Evolutionary conservation across 2,888 invertebrate genomes (phyloP), one percentile per base, ranked within the genome.

Genomic region (Orthonychiurus folsomi): DNA sequence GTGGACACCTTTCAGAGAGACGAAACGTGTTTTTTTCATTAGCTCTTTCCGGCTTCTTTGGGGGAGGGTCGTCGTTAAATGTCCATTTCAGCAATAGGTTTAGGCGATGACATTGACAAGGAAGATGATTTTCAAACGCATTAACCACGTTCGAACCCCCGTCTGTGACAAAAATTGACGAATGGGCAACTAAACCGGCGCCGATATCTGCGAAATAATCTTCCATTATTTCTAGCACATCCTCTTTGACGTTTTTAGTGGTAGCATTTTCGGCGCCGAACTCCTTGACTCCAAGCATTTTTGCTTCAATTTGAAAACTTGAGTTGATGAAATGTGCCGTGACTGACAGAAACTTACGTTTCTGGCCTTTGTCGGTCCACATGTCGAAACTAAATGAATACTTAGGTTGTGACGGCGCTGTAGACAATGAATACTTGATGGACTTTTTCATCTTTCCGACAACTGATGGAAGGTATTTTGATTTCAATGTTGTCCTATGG

Each of bases 261-360:
- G 21, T 52, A 9, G 20, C 24, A 37, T 37, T 5, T 9, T 18
- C 47, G 25, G 18, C 20, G 28, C 37, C 37, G 3, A 58, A 9
- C 25, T 58, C 58, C 18, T 58, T 3, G 2, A 37, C 48, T 21
- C 47, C 58, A 21, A 58, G 48, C 58, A 58, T 37, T 23, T 58
- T 26, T 12, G n/a, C 23, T 58, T 58, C 27, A 2, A 58, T 12
- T 23, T 47, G 20, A 9, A 37, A 58, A 20, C 47, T 20, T 2
- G 12, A 1, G 18, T 18, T 27, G 20, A 37, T 18, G 58, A 58
- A 58, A 47, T 58, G 58, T 21, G 47, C 47, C 9, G 47, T 58
- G 24, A 58, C 21, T 3, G 58, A 58, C 12, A 58, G 23, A 48
- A 58, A 58, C 20, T 58, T 23, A 12, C 58, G 9, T 18, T 58